Evolutionary conservation across 2,113 vertebrate species (phyloP), one percentile per base, ranked within the genome.

Genomic region (Callorhinus ursinus): DNA sequence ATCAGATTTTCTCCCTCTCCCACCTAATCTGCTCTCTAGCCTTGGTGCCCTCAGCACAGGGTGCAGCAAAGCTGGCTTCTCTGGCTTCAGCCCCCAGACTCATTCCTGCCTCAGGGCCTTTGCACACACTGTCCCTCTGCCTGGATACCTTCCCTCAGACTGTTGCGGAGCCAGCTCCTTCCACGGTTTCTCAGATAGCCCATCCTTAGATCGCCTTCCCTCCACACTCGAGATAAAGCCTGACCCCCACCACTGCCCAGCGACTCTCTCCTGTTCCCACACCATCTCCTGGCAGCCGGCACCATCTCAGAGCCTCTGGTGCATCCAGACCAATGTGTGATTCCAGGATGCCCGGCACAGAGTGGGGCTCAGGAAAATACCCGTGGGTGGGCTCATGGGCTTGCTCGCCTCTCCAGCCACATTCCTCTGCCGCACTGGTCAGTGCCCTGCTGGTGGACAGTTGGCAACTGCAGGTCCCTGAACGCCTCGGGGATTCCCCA

Each of bases 91-190:
- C 26, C 7, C 49, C 22, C 39, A 24, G 1, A 12, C 53, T 13
- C 53, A 42, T 11, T 61, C 57, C 83, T 7, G 15, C 84, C 69
- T 11, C 7, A 0, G 77, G 21, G 22, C 61, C 93, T 89, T 81
- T 82, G 88, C 71, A 79, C 31, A 0, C 5, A 24, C 92, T 79
- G 7, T 13, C 33, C 46, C 36, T 7, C 59, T 42, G 10, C 57
- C 57, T 22, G 55, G 18, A 22, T 33, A 7, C 22, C 51, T 42
- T 51, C n/a, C 4, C 16, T n/a, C 59, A 22, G 82, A 18, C 13
- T 0, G 0, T 14, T 39, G 19, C 0, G 0, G 19, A 33, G 9
- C 28, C 36, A 28, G 53, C n/a, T 36, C 13, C 16, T 39, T 14
- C 31, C 49, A 1, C 24, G 13, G 4, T n/a, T 74, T 57, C 49